Base-by-base conservation (phyloP, 92 coral and sea anemone species). In the Porites cylindrica region DNA sequence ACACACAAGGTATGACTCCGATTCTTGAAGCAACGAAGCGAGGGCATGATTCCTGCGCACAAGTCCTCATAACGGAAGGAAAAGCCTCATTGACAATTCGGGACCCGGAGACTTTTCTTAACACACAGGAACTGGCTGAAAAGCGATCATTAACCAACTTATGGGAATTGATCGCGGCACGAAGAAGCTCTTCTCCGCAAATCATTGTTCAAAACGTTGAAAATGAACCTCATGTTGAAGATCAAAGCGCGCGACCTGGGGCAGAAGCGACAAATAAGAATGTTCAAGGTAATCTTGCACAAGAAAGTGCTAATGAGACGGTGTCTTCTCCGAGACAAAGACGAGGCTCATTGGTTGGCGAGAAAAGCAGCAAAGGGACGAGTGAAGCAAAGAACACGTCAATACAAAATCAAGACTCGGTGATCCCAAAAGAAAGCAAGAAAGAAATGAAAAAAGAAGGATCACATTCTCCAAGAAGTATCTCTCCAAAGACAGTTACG, bases 1-100 rank as follows among this genome's bases (percentile, higher is more conserved):
- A 97, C 73, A 76, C 84, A 51, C 92, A 82, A 13, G 99, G 99
- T 9, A 85, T 93, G 87, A 95, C 98, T 29, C 92, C 99, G 68
- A 83, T 95, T 77, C 63, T 97, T 51, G 96, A 82, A 62, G 98
- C 99, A 38, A 84, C 92, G 1, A 93, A 91, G 85, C 84, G 76
- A 21, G 96, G 98, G 2, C 91, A 89, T 3, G 98, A 89, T 29
- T n/a, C 60, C 51, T 93, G 96, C 69, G 98, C 97, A 0, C 53
- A 78, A 47, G 90, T 93, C 7, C 86, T 95, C 11, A 82, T 95
- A 89, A 89, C 91, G n/a, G 91, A 93, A 86, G 99, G 98, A 78
- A 86, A 90, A 78, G 96, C 96, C 3, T 93, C 96, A 13, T 76
- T 93, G 4, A 92, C 96, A 1, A 93, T 91, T 21, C 68, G 96